Base-by-base conservation (phyloP, 2,113 vertebrate species). In the Heliornis fulica region DNA sequence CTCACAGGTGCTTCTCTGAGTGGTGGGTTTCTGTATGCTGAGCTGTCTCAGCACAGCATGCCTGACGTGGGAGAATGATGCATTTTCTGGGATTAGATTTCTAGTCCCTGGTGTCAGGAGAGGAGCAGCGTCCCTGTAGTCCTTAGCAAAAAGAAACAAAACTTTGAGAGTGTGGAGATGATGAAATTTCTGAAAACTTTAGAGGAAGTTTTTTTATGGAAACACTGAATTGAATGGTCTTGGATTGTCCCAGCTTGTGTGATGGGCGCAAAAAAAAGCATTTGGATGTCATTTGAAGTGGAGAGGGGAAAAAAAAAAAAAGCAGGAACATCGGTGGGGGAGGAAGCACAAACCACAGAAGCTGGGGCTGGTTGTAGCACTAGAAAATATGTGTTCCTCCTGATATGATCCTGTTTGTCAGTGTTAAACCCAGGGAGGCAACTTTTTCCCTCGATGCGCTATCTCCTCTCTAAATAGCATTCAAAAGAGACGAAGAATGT, bases 401-500 rank as follows among this genome's bases (percentile, higher is more conserved):
- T 28, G 22, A 2, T 4, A 14, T 1, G 64, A 68, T 68, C 89
- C 91, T 90, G 32, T 60, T 90, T 88, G 84, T 57, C 89, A 3
- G 1, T 22, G 16, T 74, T 70, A 57, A 89, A 8, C 50, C 54
- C 45, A 60, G 80, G 65, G 61, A 94, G 92, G 74, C 69, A 92
- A 9, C 79, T 66, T 74, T 45, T 13, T 75, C 93, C 91, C 66
- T 56, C 3, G n/a, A 34, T 21, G 38, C 3, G 2, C 74, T 96
- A 89, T 95, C 93, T 94, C 93, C 65, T 91, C 93, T 89, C 50
- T 34, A 83, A 90, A 70, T 31, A 89, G 91, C 43, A 1, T 87
- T 95, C 86, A 87, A 85, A 94, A 80, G 76, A 83, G 84, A 53
- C 91, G 92, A 92, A 92, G 94, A 85, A 96, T 89, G 95, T 76